phyloP scores from a whole-genome alignment of 2,113 vertebrate species.

The Plecotus auritus region DNA sequence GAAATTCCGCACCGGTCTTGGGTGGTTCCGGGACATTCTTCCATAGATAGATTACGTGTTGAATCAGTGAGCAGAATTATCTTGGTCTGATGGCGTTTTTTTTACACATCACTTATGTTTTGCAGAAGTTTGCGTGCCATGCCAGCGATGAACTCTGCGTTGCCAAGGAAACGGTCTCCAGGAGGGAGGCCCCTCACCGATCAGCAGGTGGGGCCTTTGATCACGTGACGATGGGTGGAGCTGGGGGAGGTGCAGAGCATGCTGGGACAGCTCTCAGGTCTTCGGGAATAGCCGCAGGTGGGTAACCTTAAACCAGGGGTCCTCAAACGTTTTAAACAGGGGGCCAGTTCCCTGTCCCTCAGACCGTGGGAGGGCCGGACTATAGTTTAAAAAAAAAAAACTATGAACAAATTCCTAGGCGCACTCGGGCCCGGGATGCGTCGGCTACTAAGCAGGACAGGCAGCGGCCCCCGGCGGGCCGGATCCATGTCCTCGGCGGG shows the following conservation, averaged over 20 bases:
- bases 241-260: rapidly evolving
- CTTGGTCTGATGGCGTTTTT: background rate
- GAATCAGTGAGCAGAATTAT: background rate
- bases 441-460: no score
- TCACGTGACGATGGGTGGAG: background rate
- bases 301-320: no score
- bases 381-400: no score
- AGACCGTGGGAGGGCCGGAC: no score
- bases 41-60: background rate
- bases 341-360: no score
- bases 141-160: background rate
- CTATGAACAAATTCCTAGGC: no score
- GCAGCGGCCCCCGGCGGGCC: no score
- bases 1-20: background rate
- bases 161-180: background rate
- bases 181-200: rapidly evolving
- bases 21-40: background rate
- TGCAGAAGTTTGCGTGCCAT: background rate
- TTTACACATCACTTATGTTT: background rate
- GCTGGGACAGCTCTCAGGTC: background rate
- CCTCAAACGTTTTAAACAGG: no score
- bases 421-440: no score
- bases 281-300: rapidly evolving
- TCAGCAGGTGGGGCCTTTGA: background rate
- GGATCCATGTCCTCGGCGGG: no score